Percentiles rank a stretch among this genome's conserved stretches.
phyloP scores from a whole-genome alignment of 1,140 invertebrate genomes.

The Aphis craccivora region DNA sequence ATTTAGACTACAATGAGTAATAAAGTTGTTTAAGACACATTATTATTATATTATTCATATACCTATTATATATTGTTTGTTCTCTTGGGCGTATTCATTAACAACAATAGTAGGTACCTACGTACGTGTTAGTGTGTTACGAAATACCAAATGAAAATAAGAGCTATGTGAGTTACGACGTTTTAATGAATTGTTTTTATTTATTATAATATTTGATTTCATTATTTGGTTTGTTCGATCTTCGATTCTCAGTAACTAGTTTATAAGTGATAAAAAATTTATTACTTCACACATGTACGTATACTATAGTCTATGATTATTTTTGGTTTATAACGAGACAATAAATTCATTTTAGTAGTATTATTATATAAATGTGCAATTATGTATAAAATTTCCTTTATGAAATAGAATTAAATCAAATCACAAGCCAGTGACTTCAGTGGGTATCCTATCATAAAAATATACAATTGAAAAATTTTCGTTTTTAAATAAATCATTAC shows the following conservation, averaged over 20 bases:
- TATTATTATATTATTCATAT: constrained; percentile 35
- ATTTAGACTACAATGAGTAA: constrained; percentile 35
- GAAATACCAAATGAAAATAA: background rate
- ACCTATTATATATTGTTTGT: constrained; percentile 26
- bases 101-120: background rate
- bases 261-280: background rate
- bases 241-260: background rate
- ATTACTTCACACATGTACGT: background rate
- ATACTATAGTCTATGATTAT: too few species aligned
- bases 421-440: background rate
- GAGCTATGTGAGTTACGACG: background rate
- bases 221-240: background rate
- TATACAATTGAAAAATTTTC: background rate
- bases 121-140: background rate
- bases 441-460: background rate
- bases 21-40: background rate
- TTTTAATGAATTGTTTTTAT: background rate
- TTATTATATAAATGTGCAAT: too few species aligned
- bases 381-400: background rate
- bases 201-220: constrained; percentile 1
- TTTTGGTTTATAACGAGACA: background rate
- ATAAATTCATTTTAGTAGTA: background rate
- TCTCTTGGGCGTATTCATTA: background rate
- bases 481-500: background rate
- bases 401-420: background rate